Evolutionary conservation across 2,797 vertebrate species (phyloP).

Genomic region (Siniperca scherzeri): DNA sequence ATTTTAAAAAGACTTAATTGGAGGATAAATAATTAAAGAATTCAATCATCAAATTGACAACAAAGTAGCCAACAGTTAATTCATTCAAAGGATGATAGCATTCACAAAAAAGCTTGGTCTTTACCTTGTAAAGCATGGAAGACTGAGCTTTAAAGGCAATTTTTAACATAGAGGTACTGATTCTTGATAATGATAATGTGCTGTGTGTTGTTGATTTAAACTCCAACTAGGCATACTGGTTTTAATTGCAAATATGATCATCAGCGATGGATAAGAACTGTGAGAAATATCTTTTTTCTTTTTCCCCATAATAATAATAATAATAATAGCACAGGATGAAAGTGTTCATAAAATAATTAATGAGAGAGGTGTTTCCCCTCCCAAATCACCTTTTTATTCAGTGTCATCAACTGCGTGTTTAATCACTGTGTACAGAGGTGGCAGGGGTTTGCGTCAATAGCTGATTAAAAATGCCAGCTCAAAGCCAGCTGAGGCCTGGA

Average conservation of each 20-base stretch:
- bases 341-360: conserved; percentile 8
- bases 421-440: conserved; percentile 29
- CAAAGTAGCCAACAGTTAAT: not conserved
- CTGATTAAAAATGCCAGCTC: conserved; percentile 51
- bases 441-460: conserved; percentile 29
- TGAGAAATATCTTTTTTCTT: not conserved
- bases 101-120: not conserved
- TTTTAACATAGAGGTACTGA: not conserved
- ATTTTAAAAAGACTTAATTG: not conserved
- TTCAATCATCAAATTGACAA: not conserved
- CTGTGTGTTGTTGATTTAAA: not conserved
- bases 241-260: not conserved
- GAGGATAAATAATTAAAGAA: not conserved
- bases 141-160: not conserved
- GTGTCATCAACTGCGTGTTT: conserved; percentile 32
- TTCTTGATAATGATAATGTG: not conserved
- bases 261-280: not conserved
- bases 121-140: not conserved
- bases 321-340: not conserved
- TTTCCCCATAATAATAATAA: no score
- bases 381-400: conserved; percentile 35
- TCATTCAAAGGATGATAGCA: not conserved
- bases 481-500: conserved; percentile 43
- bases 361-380: conserved; percentile 2
- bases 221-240: not conserved